Percentiles rank a stretch among this genome's conserved stretches.
Evolutionary conservation across 1,140 invertebrate genomes (phyloP).

Genomic region (Pinna nobilis): DNA sequence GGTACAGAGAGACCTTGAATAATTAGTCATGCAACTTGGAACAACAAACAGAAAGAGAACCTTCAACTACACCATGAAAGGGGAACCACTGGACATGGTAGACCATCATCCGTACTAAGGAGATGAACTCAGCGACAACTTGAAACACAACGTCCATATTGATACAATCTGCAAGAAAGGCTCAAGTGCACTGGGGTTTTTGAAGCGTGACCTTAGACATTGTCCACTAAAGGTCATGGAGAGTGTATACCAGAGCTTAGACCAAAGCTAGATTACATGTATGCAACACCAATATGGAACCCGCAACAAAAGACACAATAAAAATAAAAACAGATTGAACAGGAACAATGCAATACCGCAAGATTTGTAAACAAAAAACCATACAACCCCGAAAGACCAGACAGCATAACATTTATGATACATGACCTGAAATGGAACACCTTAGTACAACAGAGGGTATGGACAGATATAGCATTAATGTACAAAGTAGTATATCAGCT

Average conservation of each 20-base stretch:
- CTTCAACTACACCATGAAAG: conserved; percentile 15
- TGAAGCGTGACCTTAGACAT: conserved; percentile 16
- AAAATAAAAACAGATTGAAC: conserved; percentile 19
- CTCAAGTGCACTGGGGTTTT: background rate
- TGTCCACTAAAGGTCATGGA: conserved; percentile 24
- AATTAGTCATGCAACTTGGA: conserved; percentile 16
- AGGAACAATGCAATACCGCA: conserved; percentile 10
- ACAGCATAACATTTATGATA: conserved; percentile 1
- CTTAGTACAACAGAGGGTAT: background rate
- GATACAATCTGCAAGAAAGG: conserved; percentile 13
- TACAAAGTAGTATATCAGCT: background rate
- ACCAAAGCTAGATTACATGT: conserved; percentile 23
- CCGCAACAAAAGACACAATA: conserved; percentile 3
- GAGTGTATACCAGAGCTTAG: conserved; percentile 8
- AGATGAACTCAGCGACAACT: conserved; percentile 6
- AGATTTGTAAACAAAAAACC: conserved; percentile 24
- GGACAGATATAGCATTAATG: background rate
- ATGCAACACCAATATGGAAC: conserved; percentile 4
- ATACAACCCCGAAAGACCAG: conserved; percentile 5
- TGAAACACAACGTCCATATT: background rate
- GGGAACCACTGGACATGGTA: conserved; percentile 1
- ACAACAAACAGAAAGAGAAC: background rate
- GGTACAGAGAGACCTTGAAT: background rate
- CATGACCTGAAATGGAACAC: background rate
- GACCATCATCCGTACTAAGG: conserved; percentile 21